Evolutionary conservation across 2,797 vertebrate genomes (phyloP).

Genomic region (Siniperca obscura): DNA sequence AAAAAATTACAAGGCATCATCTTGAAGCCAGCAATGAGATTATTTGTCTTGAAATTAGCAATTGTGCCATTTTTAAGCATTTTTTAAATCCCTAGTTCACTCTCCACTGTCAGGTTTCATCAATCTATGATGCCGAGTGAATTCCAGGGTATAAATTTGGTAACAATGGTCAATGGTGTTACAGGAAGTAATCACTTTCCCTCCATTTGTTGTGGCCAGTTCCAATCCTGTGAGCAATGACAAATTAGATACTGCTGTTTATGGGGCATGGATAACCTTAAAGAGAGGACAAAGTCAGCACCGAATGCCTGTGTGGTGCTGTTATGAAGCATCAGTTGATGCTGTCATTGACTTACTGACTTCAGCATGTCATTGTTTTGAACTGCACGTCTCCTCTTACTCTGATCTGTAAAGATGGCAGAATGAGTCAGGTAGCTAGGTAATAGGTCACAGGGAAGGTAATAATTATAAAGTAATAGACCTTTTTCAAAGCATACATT

Average conservation of each 20-base stretch:
- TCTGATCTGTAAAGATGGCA: background rate
- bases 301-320: background rate
- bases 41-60: background rate
- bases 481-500: background rate
- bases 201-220: background rate
- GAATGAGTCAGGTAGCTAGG: background rate
- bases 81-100: background rate
- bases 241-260: background rate
- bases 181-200: background rate
- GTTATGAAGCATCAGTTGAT: background rate
- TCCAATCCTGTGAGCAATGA: background rate
- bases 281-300: background rate
- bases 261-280: background rate
- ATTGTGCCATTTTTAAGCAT: background rate
- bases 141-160: background rate
- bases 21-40: background rate
- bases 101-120: background rate
- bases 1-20: background rate
- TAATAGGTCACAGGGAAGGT: background rate
- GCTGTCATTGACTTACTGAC: background rate
- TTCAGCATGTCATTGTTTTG: background rate
- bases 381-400: background rate
- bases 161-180: background rate
- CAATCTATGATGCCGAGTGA: background rate
- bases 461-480: background rate